Evolutionary conservation across 64 coral and sea anemone genomes (phyloP).

Genomic region (Acropora yongei): DNA sequence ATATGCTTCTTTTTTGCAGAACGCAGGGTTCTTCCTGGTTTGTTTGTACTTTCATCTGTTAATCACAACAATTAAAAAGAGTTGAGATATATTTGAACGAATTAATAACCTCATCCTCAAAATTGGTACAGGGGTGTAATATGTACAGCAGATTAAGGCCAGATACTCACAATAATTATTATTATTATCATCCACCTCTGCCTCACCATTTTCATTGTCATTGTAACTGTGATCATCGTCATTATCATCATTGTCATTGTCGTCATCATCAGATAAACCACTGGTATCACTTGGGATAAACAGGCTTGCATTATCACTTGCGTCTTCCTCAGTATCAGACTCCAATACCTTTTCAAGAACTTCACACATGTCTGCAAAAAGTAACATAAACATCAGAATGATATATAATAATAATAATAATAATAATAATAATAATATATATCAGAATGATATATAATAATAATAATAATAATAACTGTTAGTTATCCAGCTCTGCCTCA

Average conservation of each 20-base stretch:
- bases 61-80: neutral
- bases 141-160: no score
- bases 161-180: neutral
- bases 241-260: neutral
- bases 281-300: constrained; percentile 13
- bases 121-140: no score
- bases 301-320: constrained; percentile 18
- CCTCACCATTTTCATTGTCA: neutral
- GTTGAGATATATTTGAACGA: neutral
- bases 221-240: neutral
- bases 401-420: neutral
- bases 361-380: constrained; percentile 45
- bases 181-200: no score
- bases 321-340: constrained; percentile 23
- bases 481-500: neutral
- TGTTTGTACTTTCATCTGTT: neutral
- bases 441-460: neutral
- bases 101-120: neutral
- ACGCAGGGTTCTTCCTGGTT: neutral
- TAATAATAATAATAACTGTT: neutral
- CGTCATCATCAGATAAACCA: constrained; percentile 11
- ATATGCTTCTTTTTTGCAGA: neutral
- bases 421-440: no score
- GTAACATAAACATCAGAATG: no score
- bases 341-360: constrained; percentile 21